These are phyloP conservation scores for Crioceris asparagi DNA, from an alignment of 2,888 invertebrate genomes.

Conservation along the genomic window DNA sequence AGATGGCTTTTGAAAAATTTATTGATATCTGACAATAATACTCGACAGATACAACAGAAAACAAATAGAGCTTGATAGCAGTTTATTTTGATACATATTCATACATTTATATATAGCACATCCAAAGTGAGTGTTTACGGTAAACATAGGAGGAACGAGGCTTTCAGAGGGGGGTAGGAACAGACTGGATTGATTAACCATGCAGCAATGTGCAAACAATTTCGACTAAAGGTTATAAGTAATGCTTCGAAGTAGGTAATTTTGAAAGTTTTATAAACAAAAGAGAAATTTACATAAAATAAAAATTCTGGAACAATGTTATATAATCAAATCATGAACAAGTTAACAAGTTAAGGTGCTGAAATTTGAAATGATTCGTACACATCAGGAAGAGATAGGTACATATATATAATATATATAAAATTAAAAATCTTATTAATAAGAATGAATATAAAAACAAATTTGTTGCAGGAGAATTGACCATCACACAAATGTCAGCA, in stretches of 20 bases:
- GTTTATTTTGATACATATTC: constrained; percentile 42
- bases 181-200: constrained; percentile 32
- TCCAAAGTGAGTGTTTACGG: constrained; percentile 40
- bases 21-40: constrained; percentile 40
- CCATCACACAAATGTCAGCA: constrained; percentile 35
- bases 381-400: constrained; percentile 28
- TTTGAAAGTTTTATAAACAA: constrained; percentile 33
- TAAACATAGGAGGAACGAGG: constrained; percentile 34
- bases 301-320: too few relatives aligned
- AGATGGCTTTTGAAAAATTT: constrained; percentile 38
- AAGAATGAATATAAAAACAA: constrained; percentile 24
- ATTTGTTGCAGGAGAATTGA: constrained; percentile 23
- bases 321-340: constrained; percentile 38
- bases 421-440: constrained; percentile 20
- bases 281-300: constrained; percentile 35
- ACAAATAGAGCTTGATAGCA: constrained; percentile 41
- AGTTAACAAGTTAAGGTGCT: constrained; percentile 37
- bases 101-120: constrained; percentile 43
- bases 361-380: constrained; percentile 35
- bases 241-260: constrained; percentile 25
- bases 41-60: constrained; percentile 42
- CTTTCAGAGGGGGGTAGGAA: constrained; percentile 22
- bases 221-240: constrained; percentile 30
- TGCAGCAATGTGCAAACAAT: constrained; percentile 37
- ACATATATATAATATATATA: constrained; percentile 25